Conservation (phyloP, 2,113 vertebrate species). For the Chamaea fasciata region DNA sequence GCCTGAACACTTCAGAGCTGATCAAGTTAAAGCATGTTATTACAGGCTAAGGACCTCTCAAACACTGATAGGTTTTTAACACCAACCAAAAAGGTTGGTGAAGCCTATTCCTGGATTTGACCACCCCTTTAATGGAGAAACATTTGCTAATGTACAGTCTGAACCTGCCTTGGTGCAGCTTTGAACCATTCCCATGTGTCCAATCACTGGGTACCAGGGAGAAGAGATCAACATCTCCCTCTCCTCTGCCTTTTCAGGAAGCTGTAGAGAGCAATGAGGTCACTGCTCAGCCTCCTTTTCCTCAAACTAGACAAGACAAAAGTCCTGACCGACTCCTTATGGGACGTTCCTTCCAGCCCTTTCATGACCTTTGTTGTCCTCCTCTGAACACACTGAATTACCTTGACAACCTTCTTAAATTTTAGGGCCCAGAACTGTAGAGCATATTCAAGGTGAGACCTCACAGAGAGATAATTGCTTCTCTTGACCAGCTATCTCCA, state of each 20-base stretch:
- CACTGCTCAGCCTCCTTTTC: not conserved
- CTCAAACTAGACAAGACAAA: not conserved
- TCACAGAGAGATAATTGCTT: not conserved
- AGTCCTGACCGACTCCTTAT: not conserved
- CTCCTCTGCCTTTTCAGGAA: not conserved
- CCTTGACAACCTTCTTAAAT: not conserved
- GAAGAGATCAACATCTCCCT: not conserved
- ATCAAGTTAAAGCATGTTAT: not conserved
- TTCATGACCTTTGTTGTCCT: not conserved
- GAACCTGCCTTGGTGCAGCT: not conserved
- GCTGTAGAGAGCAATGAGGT: not conserved
- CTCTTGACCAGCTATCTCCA: not conserved
- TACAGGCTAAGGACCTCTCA: not conserved
- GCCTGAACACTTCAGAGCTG: not conserved
- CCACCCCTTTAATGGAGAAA: not conserved
- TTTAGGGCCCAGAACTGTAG: not conserved
- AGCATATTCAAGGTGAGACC: not conserved
- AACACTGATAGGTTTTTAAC: not conserved
- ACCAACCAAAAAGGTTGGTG: too few relatives aligned
- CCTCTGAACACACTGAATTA: not conserved
- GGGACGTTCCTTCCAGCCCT: not conserved
- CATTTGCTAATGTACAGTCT: not conserved
- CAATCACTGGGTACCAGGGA: too few relatives aligned
- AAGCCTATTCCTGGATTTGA: not conserved
- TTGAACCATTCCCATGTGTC: not conserved